These are phyloP conservation scores for Neoascia interrupta DNA, from an alignment of 2,888 invertebrate genomes.

Conservation along the genomic window DNA sequence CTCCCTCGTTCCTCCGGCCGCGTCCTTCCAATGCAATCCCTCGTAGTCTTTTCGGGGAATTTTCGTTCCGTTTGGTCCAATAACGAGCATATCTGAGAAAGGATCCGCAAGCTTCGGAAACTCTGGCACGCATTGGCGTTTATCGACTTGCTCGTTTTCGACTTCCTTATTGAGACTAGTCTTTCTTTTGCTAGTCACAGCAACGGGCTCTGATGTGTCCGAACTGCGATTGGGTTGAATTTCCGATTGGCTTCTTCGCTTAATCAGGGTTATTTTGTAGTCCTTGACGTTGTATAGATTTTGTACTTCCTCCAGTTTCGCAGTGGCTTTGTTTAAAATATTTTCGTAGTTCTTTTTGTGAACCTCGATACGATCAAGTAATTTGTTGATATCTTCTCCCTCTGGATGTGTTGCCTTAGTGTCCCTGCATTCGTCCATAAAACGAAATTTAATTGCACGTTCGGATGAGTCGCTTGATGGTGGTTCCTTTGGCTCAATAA, in stretches of 20 bases:
- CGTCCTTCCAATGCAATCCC: conserved; percentile 80
- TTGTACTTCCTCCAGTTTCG: conserved; percentile 4
- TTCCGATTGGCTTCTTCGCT: not conserved
- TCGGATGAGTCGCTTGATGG: not conserved
- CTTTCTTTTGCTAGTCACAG: not conserved
- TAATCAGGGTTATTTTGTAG: not conserved
- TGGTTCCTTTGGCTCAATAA: conserved; percentile 3
- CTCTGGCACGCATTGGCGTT: not conserved
- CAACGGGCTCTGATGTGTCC: not conserved
- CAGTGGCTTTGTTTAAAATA: not conserved
- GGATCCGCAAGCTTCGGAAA: not conserved
- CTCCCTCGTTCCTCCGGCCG: conserved; percentile 81
- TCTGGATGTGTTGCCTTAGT: no score
- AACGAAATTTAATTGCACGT: not conserved
- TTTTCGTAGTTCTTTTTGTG: not conserved
- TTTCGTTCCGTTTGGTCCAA: conserved; percentile 76
- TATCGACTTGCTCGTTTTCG: not conserved
- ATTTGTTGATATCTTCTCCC: not conserved
- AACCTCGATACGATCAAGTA: conserved; percentile 4
- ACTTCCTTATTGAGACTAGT: not conserved
- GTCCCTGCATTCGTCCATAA: not conserved
- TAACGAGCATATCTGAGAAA: conserved; percentile 36
- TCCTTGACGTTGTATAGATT: not conserved
- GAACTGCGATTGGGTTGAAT: no score
- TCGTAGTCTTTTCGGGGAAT: conserved; percentile 76